Percentiles rank a stretch among this genome's conserved stretches.
Evolutionary conservation across 92 coral and sea anemone species (phyloP).

Genomic region (Porites lobata): DNA sequence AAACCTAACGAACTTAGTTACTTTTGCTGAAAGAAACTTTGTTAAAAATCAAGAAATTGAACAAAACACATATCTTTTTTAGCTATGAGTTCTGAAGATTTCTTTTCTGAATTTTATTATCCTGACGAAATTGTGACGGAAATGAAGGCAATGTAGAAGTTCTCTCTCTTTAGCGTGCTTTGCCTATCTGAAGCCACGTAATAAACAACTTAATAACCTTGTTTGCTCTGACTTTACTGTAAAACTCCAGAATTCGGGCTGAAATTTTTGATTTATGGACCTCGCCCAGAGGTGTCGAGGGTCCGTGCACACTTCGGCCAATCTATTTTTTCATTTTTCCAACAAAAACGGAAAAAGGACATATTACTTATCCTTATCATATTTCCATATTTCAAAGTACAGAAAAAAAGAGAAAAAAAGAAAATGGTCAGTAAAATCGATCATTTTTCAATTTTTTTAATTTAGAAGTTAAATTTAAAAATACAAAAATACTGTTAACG

Average conservation of each 20-base stretch:
- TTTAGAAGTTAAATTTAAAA: too few species aligned
- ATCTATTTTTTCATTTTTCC: too few species aligned
- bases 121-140: slow-evolving; percentile 9
- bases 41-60: slow-evolving; percentile 2
- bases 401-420: too few species aligned
- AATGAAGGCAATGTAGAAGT: slow-evolving; percentile 19
- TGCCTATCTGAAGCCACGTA: not conserved
- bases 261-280: slow-evolving; percentile 26
- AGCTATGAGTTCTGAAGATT: slow-evolving; percentile 11
- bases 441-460: too few species aligned
- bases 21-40: slow-evolving; percentile 13
- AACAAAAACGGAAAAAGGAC: too few species aligned
- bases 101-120: slow-evolving; percentile 11
- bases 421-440: too few species aligned
- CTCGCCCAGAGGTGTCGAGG: slow-evolving; percentile 21
- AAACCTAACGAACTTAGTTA: slow-evolving; percentile 1
- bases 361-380: too few species aligned
- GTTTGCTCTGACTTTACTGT: slow-evolving; percentile 21
- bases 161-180: slow-evolving; percentile 6
- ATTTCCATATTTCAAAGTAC: too few species aligned
- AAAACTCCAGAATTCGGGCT: slow-evolving; percentile 26
- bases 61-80: slow-evolving; percentile 11
- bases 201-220: slow-evolving; percentile 3
- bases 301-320: too few species aligned
- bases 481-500: too few species aligned